These are phyloP conservation scores for Ypsolopha scabrella DNA, from an alignment of 2,888 invertebrate genomes.

Conservation along the genomic window DNA sequence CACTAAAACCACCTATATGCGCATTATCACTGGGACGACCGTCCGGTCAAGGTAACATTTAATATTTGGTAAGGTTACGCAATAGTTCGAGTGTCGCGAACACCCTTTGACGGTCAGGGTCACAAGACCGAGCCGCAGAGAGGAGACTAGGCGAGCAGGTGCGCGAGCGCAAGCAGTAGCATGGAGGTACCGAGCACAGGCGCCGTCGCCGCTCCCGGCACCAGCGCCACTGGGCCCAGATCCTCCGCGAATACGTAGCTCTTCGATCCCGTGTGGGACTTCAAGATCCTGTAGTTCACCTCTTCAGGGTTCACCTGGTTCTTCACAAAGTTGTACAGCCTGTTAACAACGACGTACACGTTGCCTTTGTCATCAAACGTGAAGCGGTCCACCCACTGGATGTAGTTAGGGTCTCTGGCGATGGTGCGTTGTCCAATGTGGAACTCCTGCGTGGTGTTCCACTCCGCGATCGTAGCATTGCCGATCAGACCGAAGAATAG, in stretches of 20 bases:
- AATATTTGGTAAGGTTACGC: slow-evolving; percentile 62
- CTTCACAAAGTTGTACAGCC: slow-evolving; percentile 75
- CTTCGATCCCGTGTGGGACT: slow-evolving; percentile 70
- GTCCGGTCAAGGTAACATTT: slow-evolving; percentile 59
- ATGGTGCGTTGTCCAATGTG: slow-evolving; percentile 73
- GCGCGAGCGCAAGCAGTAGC: slow-evolving; percentile 38
- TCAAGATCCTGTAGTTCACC: slow-evolving; percentile 76
- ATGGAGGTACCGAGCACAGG: slow-evolving; percentile 37
- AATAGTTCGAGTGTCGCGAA: slow-evolving; percentile 41
- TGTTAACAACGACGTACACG: slow-evolving; percentile 76
- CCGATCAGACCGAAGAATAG: slow-evolving; percentile 78
- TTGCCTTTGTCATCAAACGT: slow-evolving; percentile 75
- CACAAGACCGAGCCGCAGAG: slow-evolving; percentile 19
- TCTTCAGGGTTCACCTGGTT: slow-evolving; percentile 68
- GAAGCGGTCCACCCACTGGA: slow-evolving; percentile 82
- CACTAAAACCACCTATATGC: slow-evolving; percentile 20
- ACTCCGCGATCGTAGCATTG: slow-evolving; percentile 76
- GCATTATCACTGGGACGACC: slow-evolving; percentile 56
- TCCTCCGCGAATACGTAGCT: slow-evolving; percentile 73
- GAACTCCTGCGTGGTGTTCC: slow-evolving; percentile 74
- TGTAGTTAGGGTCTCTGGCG: slow-evolving; percentile 73
- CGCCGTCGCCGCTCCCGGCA: slow-evolving; percentile 30
- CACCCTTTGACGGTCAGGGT: slow-evolving; percentile 29
- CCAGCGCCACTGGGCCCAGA: slow-evolving; percentile 18
- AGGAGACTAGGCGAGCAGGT: slow-evolving; percentile 46